Evolutionary conservation across 2,113 vertebrate genomes (phyloP), one percentile per base, ranked within the genome.

Genomic region (Vidua chalybeata): DNA sequence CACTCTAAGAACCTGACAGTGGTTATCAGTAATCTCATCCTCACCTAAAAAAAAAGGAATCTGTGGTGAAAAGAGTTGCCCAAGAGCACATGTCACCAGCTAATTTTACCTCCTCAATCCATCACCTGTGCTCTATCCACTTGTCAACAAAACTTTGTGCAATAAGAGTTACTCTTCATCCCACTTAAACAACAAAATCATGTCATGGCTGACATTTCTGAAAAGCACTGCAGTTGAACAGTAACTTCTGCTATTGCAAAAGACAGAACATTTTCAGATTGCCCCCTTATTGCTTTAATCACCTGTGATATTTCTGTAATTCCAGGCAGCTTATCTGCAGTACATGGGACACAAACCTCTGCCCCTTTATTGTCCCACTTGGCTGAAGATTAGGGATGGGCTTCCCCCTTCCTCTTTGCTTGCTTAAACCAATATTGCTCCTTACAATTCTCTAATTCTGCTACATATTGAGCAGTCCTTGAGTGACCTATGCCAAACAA

Each of bases 401-500:
- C 28, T 94, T 69, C 68, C 91, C 33, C 6, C 17, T 84, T 63
- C 68, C 22, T 68, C 80, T 84, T 58, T 74, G 71, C 45, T 95
- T 72, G 35, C 35, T 64, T 84, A 71, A 93, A 88, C 78, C 58
- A 72, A 68, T 77, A 72, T 30, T 92, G 68, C 62, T 90, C 76
- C 89, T 91, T 67, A 54, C 33, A 91, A 12, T 62, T 91, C 86
- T 72, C 48, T n/a, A 84, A 41, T 86, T 90, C 68, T 83, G 39
- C 63, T 71, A 31, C 20, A 2, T 4, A n/a, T n/a, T 39, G 80
- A 94, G 72, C 62, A 89, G 87, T 94, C 96, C 97, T 96, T 94
- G 96, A 95, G 93, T 93, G 89, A 96, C 94, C 94, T 76, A 68
- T 86, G 64, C 31, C 94, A 93, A 51, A 67, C 20, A 28, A 48